Base-by-base conservation (phyloP, 1,140 invertebrate genomes). In the Cephus cinctus region DNA sequence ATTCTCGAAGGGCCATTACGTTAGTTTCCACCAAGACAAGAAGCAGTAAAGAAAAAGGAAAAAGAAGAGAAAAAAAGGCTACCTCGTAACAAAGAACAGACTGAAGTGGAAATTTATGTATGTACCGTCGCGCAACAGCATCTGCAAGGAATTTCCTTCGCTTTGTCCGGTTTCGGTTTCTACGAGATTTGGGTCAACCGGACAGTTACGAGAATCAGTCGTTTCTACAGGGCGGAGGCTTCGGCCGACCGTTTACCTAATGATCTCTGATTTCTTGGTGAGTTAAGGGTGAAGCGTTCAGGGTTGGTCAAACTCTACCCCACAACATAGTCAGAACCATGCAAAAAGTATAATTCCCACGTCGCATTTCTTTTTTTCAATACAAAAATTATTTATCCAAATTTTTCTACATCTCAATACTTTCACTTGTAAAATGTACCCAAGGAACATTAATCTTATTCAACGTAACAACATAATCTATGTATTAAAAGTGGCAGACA, bases 181-280 rank as follows among this genome's bases (percentile, higher is more conserved):
- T 41, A 32, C 31, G 48, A 57, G 58, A 60, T 61, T 58, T 55
- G 44, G 62, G 55, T 58, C 58, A 58, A 60, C 51, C 32, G 51
- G 58, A 56, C 59, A 57, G 57, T 56, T 60, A 52, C 57, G 42
- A 55, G 50, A 47, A 59, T 52, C 15, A 42, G n/a, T 52, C 38
- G 30, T 30, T 38, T 46, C 43, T 27, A 15, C 15, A 47, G 25
- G 31, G 43, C 32, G 32, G 20, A 20, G 42, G 31, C 31, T 30
- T 44, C 20, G 34, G 19, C 15, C 15, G n/a, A 14, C 36, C 56
- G 25, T 55, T 58, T 16, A 42, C 32, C 57, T 64, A 63, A 64
- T 61, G 56, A 63, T 64, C 56, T 47, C 51, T 41, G 60, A 64
- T 64, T 63, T 64, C 50, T 49, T 40, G 52, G 52, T 54, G 46